Percentiles rank a stretch among this genome's conserved stretches.
These are phyloP conservation scores for Syngnathus scovelli DNA, from an alignment of 2,113 vertebrate species.

Conservation along the genomic window DNA sequence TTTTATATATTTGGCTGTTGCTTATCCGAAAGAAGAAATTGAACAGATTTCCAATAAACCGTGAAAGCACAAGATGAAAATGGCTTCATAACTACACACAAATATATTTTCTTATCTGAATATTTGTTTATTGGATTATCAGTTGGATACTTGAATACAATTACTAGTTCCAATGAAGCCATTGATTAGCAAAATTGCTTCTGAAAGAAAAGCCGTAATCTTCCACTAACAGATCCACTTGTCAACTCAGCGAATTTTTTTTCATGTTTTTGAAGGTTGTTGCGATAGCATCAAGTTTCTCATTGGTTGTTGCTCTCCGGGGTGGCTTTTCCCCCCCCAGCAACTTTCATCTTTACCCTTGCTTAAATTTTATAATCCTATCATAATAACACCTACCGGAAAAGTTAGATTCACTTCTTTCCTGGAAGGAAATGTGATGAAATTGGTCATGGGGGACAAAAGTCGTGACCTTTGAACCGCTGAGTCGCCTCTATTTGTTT, in stretches of 20 bases:
- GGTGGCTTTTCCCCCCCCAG: slow-evolving; percentile 7
- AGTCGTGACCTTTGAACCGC: slow-evolving; percentile 43
- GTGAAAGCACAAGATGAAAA: neutral
- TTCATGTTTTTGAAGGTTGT: slow-evolving; percentile 17
- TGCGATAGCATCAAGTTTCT: slow-evolving; percentile 33
- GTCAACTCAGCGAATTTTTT: too few species aligned
- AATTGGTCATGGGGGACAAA: slow-evolving; percentile 36
- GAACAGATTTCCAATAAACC: neutral
- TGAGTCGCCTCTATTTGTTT: slow-evolving; percentile 34
- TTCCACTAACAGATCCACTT: too few species aligned
- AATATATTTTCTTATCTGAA: too few species aligned
- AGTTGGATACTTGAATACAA: too few species aligned
- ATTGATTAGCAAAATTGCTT: too few species aligned
- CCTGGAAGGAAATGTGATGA: slow-evolving; percentile 42
- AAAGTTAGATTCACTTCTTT: slow-evolving; percentile 26
- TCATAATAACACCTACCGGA: slow-evolving; percentile 40
- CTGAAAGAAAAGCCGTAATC: too few species aligned
- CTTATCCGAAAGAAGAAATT: neutral
- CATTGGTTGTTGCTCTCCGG: slow-evolving; percentile 28
- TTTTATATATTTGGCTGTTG: neutral
- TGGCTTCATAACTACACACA: too few species aligned
- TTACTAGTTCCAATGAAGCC: too few species aligned
- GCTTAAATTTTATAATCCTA: slow-evolving; percentile 31
- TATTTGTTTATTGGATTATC: too few species aligned
- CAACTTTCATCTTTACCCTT: slow-evolving; percentile 34